Evolutionary conservation across 2,797 vertebrate species (phyloP).

Genomic region (Lagothrix lagotricha): DNA sequence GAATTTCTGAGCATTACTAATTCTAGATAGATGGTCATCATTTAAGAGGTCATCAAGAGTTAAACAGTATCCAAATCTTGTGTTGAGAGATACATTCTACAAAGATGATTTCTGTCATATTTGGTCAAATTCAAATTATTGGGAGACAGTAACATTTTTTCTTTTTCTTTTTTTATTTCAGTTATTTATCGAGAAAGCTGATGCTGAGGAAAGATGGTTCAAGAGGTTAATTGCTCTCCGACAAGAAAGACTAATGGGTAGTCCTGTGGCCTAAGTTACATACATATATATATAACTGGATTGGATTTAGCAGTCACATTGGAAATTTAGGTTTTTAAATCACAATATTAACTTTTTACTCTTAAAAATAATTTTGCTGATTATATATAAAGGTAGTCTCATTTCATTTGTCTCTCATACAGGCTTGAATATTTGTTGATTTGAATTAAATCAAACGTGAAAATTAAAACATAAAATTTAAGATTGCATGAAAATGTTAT

Average conservation of each 20-base stretch:
- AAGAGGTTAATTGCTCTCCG: slow-evolving; percentile 93
- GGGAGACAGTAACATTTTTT: neutral
- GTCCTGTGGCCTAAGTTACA: slow-evolving; percentile 89
- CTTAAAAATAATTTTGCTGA: slow-evolving; percentile 36
- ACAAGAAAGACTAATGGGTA: slow-evolving; percentile 98
- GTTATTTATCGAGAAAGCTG: slow-evolving; percentile 95
- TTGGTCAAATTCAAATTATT: neutral
- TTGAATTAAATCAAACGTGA: slow-evolving; percentile 34
- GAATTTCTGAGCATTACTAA: neutral
- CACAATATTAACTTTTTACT: slow-evolving; percentile 44
- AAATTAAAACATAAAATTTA: slow-evolving; percentile 33
- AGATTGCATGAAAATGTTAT: slow-evolving; percentile 48
- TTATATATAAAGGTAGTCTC: slow-evolving; percentile 8
- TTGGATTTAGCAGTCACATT: neutral
- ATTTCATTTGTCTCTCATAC: slow-evolving; percentile 30
- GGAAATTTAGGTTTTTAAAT: slow-evolving; percentile 35
- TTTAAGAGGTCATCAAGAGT: neutral
- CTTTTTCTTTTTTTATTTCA: slow-evolving; percentile 74
- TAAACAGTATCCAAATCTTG: neutral
- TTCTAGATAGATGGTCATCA: neutral
- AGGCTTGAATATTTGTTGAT: slow-evolving; percentile 43
- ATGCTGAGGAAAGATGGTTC: slow-evolving; percentile 95
- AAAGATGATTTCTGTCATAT: neutral
- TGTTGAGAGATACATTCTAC: neutral
- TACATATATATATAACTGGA: neutral